These are phyloP conservation scores for Kryptolebias marmoratus DNA, from an alignment of 2,113 vertebrate species.

Conservation along the genomic window DNA sequence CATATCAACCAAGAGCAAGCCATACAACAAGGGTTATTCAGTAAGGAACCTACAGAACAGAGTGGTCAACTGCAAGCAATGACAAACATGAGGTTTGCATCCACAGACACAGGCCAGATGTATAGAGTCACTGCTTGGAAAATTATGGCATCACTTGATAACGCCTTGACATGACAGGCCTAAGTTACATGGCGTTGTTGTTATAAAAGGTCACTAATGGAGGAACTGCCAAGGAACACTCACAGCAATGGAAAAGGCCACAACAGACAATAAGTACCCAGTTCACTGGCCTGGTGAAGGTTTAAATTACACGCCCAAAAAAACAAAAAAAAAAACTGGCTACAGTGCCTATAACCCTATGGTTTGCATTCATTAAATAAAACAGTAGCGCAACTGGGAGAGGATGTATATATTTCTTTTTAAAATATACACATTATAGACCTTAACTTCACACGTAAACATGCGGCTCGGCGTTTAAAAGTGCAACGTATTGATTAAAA, in stretches of 20 bases:
- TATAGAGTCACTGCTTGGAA: conserved; percentile 46
- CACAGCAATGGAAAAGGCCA: conserved; percentile 50
- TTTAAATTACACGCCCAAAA: conserved; percentile 55
- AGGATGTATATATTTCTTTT: neutral
- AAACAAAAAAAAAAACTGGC: neutral
- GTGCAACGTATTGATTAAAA: neutral
- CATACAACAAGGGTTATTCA: conserved; percentile 6
- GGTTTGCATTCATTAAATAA: conserved; percentile 16
- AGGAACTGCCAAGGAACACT: conserved; percentile 43
- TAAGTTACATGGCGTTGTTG: conserved; percentile 59
- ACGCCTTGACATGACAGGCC: conserved; percentile 63
- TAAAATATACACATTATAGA: neutral
- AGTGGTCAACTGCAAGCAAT: neutral
- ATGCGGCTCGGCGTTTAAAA: neutral
- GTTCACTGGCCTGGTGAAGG: conserved; percentile 43
- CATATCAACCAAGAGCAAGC: conserved; percentile 23
- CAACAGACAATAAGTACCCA: conserved; percentile 51
- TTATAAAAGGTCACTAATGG: conserved; percentile 65
- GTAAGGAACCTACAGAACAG: neutral
- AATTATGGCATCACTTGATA: conserved; percentile 63
- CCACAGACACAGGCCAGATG: conserved; percentile 47
- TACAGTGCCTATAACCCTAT: conserved; percentile 8
- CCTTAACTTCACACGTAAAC: neutral
- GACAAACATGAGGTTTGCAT: neutral
- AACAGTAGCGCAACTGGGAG: neutral